Percentiles rank a stretch among this genome's conserved stretches.
These are phyloP conservation scores for Paramacrobiotus metropolitanus DNA, from an alignment of 1,140 invertebrate genomes.

Conservation along the genomic window DNA sequence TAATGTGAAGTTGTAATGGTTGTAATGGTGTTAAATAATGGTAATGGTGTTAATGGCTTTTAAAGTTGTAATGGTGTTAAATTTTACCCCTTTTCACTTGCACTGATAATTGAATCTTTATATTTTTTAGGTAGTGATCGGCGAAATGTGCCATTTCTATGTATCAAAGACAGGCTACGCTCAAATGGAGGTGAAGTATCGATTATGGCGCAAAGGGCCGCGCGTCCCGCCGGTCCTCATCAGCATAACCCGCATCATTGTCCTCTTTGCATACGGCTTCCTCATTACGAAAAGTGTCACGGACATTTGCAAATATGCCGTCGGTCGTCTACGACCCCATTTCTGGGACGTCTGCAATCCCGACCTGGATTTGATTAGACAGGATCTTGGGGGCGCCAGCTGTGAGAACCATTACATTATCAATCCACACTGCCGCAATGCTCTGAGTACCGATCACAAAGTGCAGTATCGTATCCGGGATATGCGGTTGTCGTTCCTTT, in stretches of 20 bases:
- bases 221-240: background rate
- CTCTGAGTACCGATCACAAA: background rate
- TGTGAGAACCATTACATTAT: background rate
- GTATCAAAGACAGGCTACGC: background rate
- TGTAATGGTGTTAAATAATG: too few relatives aligned
- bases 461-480: background rate
- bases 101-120: background rate
- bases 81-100: background rate
- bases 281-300: background rate
- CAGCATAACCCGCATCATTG: constrained; percentile 2
- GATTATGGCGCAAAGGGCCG: background rate
- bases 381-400: background rate
- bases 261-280: background rate
- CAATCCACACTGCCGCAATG: background rate
- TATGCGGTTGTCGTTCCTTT: background rate
- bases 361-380: background rate
- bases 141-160: background rate
- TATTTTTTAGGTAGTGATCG: background rate
- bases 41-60: background rate
- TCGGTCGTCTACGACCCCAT: background rate
- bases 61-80: background rate
- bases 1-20: too few relatives aligned
- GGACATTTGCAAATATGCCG: background rate
- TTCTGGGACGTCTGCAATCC: background rate
- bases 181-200: background rate